Percentiles rank a stretch among this genome's conserved stretches.
Conservation (phyloP, 2,888 invertebrate genomes). For the Aspidiotus rigidus region DNA sequence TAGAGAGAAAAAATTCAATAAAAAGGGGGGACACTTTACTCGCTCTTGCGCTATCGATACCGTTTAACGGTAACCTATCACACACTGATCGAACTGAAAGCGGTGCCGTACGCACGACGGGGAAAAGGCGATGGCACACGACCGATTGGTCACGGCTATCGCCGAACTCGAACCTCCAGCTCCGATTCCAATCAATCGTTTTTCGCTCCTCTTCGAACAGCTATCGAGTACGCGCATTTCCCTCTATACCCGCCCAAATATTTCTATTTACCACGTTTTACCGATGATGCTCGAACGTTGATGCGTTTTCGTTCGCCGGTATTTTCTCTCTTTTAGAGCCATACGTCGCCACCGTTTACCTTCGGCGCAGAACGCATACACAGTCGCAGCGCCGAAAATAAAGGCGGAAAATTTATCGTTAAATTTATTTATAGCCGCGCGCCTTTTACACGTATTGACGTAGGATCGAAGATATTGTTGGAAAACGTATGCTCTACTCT, state of each 20-base stretch:
- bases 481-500: too few relatives aligned
- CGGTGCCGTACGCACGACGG: conserved; percentile 19
- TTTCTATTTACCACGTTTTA: too few relatives aligned
- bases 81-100: conserved; percentile 18
- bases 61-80: conserved; percentile 30
- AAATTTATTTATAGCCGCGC: too few relatives aligned
- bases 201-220: conserved; percentile 9
- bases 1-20: conserved; percentile 9
- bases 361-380: too few relatives aligned
- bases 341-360: too few relatives aligned
- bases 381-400: too few relatives aligned
- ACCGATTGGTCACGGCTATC: conserved; percentile 32
- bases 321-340: too few relatives aligned
- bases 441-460: too few relatives aligned
- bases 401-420: too few relatives aligned
- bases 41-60: conserved; percentile 30
- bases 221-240: conserved; percentile 4
- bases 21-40: conserved; percentile 16
- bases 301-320: too few relatives aligned
- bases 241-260: not conserved
- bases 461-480: too few relatives aligned
- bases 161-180: conserved; percentile 27
- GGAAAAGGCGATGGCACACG: conserved; percentile 20
- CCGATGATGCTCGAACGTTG: too few relatives aligned
- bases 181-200: conserved; percentile 30